phyloP scores from a whole-genome alignment of 2,113 vertebrate genomes.

The Podilymbus podiceps region DNA sequence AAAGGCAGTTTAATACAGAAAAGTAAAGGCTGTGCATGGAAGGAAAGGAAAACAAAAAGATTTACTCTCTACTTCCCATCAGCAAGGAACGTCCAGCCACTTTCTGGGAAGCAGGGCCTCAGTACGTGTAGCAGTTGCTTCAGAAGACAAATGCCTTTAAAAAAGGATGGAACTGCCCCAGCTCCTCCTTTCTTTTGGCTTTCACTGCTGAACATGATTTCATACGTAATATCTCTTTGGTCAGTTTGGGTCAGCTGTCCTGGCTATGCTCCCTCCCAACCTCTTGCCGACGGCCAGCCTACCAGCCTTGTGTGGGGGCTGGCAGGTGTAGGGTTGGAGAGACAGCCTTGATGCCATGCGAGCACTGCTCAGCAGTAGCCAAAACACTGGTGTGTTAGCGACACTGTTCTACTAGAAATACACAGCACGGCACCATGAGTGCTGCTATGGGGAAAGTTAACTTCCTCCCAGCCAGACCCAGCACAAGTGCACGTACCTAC shows the following conservation, averaged over 20 bases:
- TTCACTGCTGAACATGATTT: background rate
- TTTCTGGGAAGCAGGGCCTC: background rate
- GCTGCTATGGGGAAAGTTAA: background rate
- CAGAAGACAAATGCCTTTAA: background rate
- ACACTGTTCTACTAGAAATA: background rate
- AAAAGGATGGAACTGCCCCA: accelerated
- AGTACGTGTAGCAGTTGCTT: accelerated
- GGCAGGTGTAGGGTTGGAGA: background rate
- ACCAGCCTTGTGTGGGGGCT: background rate
- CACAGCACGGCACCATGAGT: background rate
- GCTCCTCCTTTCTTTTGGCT: background rate
- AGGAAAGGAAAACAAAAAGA: background rate
- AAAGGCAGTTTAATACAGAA: background rate
- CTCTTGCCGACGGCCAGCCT: background rate
- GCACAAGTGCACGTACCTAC: background rate
- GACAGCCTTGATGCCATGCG: background rate
- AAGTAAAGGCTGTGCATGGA: background rate
- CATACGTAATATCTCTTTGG: background rate
- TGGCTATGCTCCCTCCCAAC: background rate
- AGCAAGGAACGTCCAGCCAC: background rate
- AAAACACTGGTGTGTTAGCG: background rate
- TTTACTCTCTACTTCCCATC: background rate
- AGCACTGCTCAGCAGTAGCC: background rate
- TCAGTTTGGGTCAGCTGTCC: background rate
- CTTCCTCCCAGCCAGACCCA: background rate